A percentile compares a stretch with the other conserved stretches of the same genome.
Conservation (phyloP, 2,888 invertebrate species). For the Mesopsocus fuscifrons region DNA sequence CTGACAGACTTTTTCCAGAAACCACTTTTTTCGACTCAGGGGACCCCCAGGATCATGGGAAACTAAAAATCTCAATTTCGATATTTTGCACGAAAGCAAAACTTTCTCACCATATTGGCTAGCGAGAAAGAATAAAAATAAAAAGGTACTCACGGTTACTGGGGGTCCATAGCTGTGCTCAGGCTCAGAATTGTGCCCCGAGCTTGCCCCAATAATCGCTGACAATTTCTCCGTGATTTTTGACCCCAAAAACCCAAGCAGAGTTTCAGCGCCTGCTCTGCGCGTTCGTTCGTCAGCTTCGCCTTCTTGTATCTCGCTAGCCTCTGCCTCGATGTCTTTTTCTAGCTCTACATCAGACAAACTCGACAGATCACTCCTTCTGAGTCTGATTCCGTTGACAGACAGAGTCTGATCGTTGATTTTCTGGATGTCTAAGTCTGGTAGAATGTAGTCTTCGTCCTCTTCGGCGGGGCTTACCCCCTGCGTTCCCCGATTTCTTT, state of each 20-base stretch:
- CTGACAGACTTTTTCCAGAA: too few relatives aligned
- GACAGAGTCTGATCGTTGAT: not conserved
- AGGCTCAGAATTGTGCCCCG: constrained; percentile 8
- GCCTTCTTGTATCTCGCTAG: not conserved
- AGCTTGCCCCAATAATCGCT: not conserved
- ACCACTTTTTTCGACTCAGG: too few relatives aligned
- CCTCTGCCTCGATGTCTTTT: not conserved
- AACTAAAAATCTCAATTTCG: too few relatives aligned
- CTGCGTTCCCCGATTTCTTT: not conserved
- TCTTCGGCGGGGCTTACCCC: not conserved
- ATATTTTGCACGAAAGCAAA: too few relatives aligned
- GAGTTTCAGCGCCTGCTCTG: not conserved
- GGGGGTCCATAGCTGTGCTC: constrained; percentile 13
- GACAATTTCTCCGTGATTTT: not conserved
- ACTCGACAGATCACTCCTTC: not conserved
- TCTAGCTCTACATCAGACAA: constrained; percentile 4
- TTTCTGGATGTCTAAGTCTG: constrained; percentile 1
- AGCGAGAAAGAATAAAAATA: too few relatives aligned
- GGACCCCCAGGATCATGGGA: too few relatives aligned
- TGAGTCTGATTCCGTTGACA: constrained; percentile 3
- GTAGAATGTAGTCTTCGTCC: not conserved
- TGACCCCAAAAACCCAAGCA: not conserved
- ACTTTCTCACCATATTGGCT: too few relatives aligned
- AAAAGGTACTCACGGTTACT: constrained; percentile 13
- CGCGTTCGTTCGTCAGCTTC: not conserved